These are phyloP conservation scores for Xestobium rufovillosum DNA, from an alignment of 2,888 invertebrate species.

Conservation along the genomic window DNA sequence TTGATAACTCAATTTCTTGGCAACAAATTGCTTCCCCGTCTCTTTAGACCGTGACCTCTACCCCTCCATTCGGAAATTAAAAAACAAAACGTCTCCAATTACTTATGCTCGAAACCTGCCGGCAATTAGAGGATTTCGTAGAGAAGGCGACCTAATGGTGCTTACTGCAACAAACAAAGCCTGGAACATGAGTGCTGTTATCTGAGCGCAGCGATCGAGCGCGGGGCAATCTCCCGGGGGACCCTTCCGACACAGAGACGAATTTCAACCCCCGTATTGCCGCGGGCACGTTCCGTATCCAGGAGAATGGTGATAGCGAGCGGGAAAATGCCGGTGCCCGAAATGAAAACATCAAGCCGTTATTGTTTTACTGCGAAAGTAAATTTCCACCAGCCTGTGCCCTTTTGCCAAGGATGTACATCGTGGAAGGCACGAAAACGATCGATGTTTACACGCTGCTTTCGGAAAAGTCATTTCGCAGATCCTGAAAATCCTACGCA, in stretches of 20 bases:
- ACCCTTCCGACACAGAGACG: conserved; percentile 2
- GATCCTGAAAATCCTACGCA: no score
- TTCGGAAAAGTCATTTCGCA: no score
- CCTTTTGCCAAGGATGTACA: no score
- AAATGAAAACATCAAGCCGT: no score
- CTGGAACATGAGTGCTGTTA: conserved; percentile 37
- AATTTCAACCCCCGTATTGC: not conserved
- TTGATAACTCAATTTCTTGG: not conserved
- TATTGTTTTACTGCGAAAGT: no score
- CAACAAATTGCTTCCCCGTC: not conserved
- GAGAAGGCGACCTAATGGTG: conserved; percentile 31
- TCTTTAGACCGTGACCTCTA: not conserved
- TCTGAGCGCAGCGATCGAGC: conserved; percentile 36
- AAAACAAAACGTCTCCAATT: conserved; percentile 7
- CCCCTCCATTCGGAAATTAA: not conserved
- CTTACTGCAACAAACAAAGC: conserved; percentile 34
- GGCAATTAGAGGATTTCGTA: conserved; percentile 33
- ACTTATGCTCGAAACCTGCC: conserved; percentile 25
- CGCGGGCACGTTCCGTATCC: no score
- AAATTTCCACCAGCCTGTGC: no score
- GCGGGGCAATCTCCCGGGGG: conserved; percentile 24
- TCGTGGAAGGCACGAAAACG: no score
- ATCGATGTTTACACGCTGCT: no score
- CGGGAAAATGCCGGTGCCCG: no score
- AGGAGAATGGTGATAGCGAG: no score